Evolutionary conservation across 1,140 invertebrate genomes (phyloP), one percentile per base, ranked within the genome.

Genomic region (Halictus rubicundus): DNA sequence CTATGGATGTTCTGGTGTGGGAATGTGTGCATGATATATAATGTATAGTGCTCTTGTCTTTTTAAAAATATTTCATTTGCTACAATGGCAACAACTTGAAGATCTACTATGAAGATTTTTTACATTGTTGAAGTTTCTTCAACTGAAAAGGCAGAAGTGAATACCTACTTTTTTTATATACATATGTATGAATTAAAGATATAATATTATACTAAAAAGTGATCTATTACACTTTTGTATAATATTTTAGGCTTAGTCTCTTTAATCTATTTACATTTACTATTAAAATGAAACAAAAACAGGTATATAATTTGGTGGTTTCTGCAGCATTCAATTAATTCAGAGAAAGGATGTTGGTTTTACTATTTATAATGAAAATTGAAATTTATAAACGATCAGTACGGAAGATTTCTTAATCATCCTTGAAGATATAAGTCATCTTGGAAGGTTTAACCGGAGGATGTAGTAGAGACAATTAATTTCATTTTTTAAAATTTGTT

Each of bases 351-450:
- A 1, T 14, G 19, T 14, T 60, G 19, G 23, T n/a, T n/a, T n/a
- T n/a, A n/a, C n/a, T n/a, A n/a, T n/a, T n/a, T n/a, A n/a, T n/a
- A n/a, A n/a, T n/a, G n/a, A n/a, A n/a, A n/a, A n/a, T n/a, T n/a
- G n/a, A n/a, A n/a, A n/a, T n/a, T n/a, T n/a, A n/a, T n/a, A n/a
- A n/a, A n/a, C n/a, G 5, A 14, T 52, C 16, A 12, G 59, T 39
- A 5, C 25, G 2, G 57, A 71, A 64, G 59, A 64, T 70, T 27
- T 66, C 19, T 14, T 23, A 65, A 42, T 0, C 69, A 46, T 42
- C 68, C 32, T 5, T 23, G 76, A 78, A 78, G 68, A 73, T 59
- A 5, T 69, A n/a, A n/a, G 16, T 0, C 69, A 59, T 54, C 76
- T 42, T 14, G 46, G 76, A 78, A 78, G 68, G 59, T 5, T 32